Evolutionary conservation across 2,113 vertebrate species (phyloP).

Genomic region (Propithecus coquereli): DNA sequence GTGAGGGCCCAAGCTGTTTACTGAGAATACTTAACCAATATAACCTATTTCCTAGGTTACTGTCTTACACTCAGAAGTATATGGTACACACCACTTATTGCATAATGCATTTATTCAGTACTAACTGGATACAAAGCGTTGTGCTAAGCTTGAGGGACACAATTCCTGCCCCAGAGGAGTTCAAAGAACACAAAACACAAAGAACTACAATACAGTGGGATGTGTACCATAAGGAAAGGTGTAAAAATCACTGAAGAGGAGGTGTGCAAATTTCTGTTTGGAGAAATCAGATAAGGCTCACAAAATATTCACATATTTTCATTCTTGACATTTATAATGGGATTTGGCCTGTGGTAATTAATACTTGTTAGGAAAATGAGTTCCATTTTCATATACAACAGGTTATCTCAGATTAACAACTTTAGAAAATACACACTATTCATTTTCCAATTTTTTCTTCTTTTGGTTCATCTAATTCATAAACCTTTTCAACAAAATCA

Average conservation of each 20-base stretch:
- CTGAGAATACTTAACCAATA: neutral
- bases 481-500: slow-evolving; percentile 18
- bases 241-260: neutral
- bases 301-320: neutral
- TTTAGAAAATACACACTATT: slow-evolving; percentile 21
- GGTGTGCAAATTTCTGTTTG: neutral
- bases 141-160: neutral
- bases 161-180: neutral
- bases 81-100: neutral
- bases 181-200: neutral
- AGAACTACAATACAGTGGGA: neutral
- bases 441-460: neutral
- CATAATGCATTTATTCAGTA: neutral
- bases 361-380: slow-evolving; percentile 16
- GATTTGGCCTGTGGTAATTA: neutral
- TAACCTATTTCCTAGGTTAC: neutral
- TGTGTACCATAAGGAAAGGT: neutral
- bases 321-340: neutral
- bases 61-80: neutral
- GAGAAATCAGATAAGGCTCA: neutral
- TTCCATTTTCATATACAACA: slow-evolving; percentile 4
- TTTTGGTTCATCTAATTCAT: slow-evolving; percentile 25
- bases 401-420: neutral
- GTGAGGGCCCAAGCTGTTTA: neutral
- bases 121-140: slow-evolving; percentile 8